These are phyloP conservation scores for Periparus ater DNA, from an alignment of 2,797 vertebrate species.

Conservation along the genomic window DNA sequence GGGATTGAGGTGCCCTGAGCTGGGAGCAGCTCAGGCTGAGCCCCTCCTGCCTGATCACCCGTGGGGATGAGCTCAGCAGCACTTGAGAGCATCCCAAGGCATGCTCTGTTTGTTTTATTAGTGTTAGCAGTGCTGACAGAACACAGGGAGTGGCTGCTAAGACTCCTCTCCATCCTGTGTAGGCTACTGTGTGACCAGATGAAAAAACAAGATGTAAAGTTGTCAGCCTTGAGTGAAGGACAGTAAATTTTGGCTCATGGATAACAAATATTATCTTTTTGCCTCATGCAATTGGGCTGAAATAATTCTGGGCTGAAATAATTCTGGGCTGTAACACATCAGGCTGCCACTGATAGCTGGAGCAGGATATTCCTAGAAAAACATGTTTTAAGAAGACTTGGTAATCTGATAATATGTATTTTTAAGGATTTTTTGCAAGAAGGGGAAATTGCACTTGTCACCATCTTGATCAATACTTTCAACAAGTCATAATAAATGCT, in stretches of 20 bases:
- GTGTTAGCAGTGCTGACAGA: not conserved
- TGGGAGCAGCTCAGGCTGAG: not conserved
- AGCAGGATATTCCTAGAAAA: not conserved
- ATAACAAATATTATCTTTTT: not conserved
- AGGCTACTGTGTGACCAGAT: not conserved
- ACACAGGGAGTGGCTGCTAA: not conserved
- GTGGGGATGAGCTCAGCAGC: not conserved
- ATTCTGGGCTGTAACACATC: not conserved
- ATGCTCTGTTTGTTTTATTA: not conserved
- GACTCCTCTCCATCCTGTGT: not conserved
- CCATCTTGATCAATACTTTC: slow-evolving; percentile 65
- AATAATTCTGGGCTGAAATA: not conserved
- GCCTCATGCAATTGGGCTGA: not conserved
- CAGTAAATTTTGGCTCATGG: not conserved
- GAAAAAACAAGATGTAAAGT: not conserved
- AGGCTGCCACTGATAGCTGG: not conserved
- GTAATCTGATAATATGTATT: slow-evolving; percentile 47
- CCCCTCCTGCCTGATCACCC: not conserved
- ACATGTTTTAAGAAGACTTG: not conserved
- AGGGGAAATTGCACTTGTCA: slow-evolving; percentile 49
- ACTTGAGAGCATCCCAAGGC: not conserved
- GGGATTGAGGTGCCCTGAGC: not conserved
- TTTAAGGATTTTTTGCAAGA: slow-evolving; percentile 28
- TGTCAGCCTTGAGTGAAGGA: not conserved
- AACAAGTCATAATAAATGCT: slow-evolving; percentile 66